Evolutionary conservation across 2,888 invertebrate genomes (phyloP), one percentile per base, ranked within the genome.

Genomic region (Melangyna quadrimaculata): DNA sequence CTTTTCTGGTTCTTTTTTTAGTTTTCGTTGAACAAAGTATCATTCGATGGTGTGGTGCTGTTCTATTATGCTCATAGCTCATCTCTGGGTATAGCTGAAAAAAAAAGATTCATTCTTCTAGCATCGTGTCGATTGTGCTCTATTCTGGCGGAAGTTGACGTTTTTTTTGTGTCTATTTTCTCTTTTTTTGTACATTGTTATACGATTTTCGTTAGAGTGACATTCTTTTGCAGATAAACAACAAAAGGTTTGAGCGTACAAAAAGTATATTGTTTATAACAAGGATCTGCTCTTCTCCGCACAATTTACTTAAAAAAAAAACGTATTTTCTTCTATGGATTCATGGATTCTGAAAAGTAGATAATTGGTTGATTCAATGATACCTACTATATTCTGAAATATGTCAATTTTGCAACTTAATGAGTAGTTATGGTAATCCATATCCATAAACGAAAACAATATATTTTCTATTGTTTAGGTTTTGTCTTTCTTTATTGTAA

Each of bases 131-230:
- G 14, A 51, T 51, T 7, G 17, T 57, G 32, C 43, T 57, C 27
- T 57, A 22, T 63, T 71, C n/a, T n/a, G n/a, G 61, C 37, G 40
- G 22, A 55, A 55, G 17, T 32, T 55, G 6, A 32, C 2, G 3
- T 2, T 55, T 55, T 32, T 12, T 19, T 1, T 48, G 0, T 51
- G 14, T 51, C 51, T 27, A 8, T 27, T 7, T 12, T 24, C 27
- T 45, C 8, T 59, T 22, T 22, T 65, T 35, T 55, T 48, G n/a
- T n/a, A n/a, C 22, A 24, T 8, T 61, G 27, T 55, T 35, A 12
- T 12, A 55, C 59, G 45, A 59, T 63, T 59, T 63, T 61, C 19
- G 57, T 40, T 73, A 72, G 72, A 78, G 57, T 71, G 71, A 71
- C 71, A 79, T 79, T 57, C 67, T 73, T 79, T 72, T 55, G 22